Percentiles rank a stretch among this genome's conserved stretches.
Conservation (phyloP, 2,113 vertebrate genomes). For the Fregetta grallaria region DNA sequence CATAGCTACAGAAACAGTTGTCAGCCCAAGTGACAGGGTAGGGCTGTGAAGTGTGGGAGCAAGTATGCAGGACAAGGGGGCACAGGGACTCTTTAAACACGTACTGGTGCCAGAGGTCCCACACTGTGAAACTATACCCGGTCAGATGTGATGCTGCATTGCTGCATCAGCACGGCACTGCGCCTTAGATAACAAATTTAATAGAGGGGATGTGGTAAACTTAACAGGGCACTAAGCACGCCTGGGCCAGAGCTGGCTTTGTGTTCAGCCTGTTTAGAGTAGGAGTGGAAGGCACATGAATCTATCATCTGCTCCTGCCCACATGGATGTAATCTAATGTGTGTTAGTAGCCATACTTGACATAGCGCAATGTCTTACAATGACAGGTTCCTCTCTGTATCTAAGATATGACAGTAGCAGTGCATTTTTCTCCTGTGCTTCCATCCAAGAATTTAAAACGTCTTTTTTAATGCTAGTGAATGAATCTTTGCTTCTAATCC, state of each 20-base stretch:
- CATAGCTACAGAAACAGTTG: conserved; percentile 38
- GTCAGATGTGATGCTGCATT: not conserved
- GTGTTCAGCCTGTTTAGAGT: conserved; percentile 5
- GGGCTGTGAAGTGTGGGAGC: conserved; percentile 36
- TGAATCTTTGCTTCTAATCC: not conserved
- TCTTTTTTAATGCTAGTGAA: not conserved
- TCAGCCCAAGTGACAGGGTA: conserved; percentile 12
- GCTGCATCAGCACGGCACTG: not conserved
- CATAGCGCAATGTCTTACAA: conserved; percentile 33
- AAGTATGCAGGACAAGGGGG: conserved; percentile 11
- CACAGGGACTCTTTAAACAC: not conserved
- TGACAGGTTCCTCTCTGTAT: not conserved
- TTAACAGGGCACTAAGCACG: not conserved
- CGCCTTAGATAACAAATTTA: not conserved
- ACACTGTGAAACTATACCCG: conserved; percentile 35
- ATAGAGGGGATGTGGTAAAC: not conserved
- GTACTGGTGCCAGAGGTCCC: conserved; percentile 35
- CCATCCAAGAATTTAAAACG: not conserved
- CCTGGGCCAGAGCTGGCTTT: not conserved
- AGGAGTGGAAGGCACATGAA: conserved; percentile 9
- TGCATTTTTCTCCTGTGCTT: not conserved
- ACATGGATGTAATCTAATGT: not conserved
- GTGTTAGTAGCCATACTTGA: not conserved
- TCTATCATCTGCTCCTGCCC: conserved; percentile 18
- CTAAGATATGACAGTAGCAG: not conserved